Conservation (phyloP, 2,797 vertebrate genomes). For the Takifugu ocellatus region DNA sequence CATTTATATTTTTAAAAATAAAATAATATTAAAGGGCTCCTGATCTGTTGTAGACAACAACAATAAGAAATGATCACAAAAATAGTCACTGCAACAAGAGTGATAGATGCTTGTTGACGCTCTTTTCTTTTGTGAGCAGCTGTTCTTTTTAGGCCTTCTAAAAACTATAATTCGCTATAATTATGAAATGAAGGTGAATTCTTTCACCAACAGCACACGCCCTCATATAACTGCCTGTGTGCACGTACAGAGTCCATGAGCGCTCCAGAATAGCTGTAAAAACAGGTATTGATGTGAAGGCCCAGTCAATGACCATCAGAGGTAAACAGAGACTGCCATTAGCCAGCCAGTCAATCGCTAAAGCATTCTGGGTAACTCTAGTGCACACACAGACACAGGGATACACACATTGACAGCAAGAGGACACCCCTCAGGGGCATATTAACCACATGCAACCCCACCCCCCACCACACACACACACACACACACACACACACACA, state of each 20-base stretch:
- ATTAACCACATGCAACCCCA: slow-evolving; percentile 46
- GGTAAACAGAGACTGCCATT: slow-evolving; percentile 81
- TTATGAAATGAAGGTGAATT: slow-evolving; percentile 2
- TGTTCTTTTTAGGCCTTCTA: too few relatives aligned
- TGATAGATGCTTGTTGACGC: too few relatives aligned
- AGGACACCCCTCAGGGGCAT: slow-evolving; percentile 73
- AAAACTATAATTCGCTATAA: not conserved
- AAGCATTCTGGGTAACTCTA: slow-evolving; percentile 81
- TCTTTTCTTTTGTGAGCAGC: too few relatives aligned
- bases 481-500: slow-evolving; percentile 30
- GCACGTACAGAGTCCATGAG: slow-evolving; percentile 20
- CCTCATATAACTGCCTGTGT: not conserved
- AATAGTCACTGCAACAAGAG: too few relatives aligned
- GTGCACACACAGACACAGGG: slow-evolving; percentile 62
- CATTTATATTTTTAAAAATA: too few relatives aligned
- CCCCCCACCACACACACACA: slow-evolving; percentile 14
- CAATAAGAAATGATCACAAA: too few relatives aligned
- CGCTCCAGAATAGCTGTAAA: slow-evolving; percentile 70
- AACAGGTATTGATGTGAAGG: slow-evolving; percentile 76
- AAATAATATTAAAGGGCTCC: too few relatives aligned
- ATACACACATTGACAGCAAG: slow-evolving; percentile 78
- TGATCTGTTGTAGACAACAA: too few relatives aligned
- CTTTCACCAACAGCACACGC: slow-evolving; percentile 6
- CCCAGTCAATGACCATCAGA: slow-evolving; percentile 81
- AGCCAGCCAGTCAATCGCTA: slow-evolving; percentile 80